Evolutionary conservation across 2,113 vertebrate genomes (phyloP).

Genomic region (Gallinago media): DNA sequence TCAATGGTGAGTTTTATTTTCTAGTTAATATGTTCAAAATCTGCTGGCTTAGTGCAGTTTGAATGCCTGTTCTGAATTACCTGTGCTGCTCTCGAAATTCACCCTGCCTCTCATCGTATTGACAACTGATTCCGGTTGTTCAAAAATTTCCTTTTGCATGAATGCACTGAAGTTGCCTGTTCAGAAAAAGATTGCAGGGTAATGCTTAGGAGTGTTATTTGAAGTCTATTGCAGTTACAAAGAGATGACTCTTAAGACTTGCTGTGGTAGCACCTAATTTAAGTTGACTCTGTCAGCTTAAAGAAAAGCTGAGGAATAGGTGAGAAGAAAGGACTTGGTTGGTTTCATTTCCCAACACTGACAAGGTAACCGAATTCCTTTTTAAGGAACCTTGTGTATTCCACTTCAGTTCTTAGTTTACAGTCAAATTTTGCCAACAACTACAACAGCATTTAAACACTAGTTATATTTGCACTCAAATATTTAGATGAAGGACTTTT

Average conservation of each 20-base stretch:
- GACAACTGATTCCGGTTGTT: constrained; percentile 94
- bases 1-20: neutral
- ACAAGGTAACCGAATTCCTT: neutral
- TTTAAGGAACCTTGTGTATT: neutral
- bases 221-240: neutral
- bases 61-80: constrained; percentile 59
- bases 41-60: neutral
- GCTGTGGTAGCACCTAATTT: neutral
- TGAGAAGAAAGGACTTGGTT: neutral
- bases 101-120: constrained; percentile 98
- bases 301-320: neutral
- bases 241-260: neutral
- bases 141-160: constrained; percentile 99
- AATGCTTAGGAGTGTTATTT: neutral
- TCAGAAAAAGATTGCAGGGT: neutral
- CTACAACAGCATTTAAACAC: neutral
- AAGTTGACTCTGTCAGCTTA: neutral
- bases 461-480: neutral
- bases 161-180: constrained; percentile 94
- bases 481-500: neutral
- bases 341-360: neutral
- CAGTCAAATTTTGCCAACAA: no score
- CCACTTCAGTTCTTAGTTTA: neutral
- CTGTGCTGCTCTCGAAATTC: constrained; percentile 89
- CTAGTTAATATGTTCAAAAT: neutral